Base-by-base conservation (phyloP, 2,888 invertebrate genomes). In the Nebria salina region DNA sequence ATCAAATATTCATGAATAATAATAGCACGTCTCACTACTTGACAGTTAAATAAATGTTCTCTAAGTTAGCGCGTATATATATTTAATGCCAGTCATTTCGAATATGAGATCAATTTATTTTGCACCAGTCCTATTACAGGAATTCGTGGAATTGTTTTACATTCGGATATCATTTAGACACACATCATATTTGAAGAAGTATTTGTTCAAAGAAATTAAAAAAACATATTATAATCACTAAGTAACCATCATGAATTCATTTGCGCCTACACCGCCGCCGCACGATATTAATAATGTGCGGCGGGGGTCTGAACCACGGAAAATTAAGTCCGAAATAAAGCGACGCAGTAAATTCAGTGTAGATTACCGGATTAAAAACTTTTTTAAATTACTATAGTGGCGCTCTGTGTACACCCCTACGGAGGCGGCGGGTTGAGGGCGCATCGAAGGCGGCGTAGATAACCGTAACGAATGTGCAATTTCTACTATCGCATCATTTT, bases 301-400 rank as follows among this genome's bases (percentile, higher is more conserved):
- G 15, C 13, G 54, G 54, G 54, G 8, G 54, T 54, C 15, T 75
- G 43, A 64, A 75, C 75, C 64, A 75, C 20, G 75, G 65, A 15
- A 43, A 75, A 75, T 75, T 75, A 75, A 75, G 75, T 75, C 64
- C 75, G 34, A 34, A 70, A 70, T 70, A 75, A 75, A 74, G 41
- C 74, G 54, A 34, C 74, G 74, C 75, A 75, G 75, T 75, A 75
- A 75, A 75, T 75, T 75, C 75, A 43, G 54, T 54, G 54, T 75
- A 75, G 75, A 75, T 75, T 75, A 75, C 54, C 64, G 75, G 75
- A 75, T 75, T 75, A 75, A 75, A 75, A 75, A 75, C 43, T 75
- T 75, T 74, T 75, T 75, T 74, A 74, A 75, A 75, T 64, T 75
- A 43, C 54, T 54, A 26, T 54, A 54, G 54, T 54, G 34, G 54